phyloP scores from a whole-genome alignment of 2,797 vertebrate species.

The Sorex maritimensis region DNA sequence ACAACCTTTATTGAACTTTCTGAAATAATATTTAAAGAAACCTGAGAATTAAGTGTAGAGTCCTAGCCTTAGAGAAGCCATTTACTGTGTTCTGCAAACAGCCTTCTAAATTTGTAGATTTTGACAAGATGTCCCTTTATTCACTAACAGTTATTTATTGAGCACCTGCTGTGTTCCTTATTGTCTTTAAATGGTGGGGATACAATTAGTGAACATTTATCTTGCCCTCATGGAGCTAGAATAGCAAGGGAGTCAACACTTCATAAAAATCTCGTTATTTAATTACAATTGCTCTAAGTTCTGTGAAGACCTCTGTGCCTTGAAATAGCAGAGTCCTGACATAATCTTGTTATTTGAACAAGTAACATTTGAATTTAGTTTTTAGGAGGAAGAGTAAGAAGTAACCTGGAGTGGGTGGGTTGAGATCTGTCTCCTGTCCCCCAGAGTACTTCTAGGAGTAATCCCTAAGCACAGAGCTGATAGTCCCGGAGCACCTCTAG shows the following conservation, averaged over 20 bases:
- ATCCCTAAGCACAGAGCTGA: too few species aligned
- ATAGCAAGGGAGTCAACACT: neutral
- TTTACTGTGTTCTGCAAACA: neutral
- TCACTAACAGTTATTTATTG: neutral
- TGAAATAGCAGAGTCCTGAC: slow-evolving; percentile 12
- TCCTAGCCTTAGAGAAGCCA: slow-evolving; percentile 17
- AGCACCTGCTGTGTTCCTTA: neutral
- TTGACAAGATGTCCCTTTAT: slow-evolving; percentile 7
- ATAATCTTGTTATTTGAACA: slow-evolving; percentile 31
- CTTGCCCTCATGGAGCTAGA: neutral
- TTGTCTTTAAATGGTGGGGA: neutral
- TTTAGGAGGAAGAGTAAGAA: slow-evolving; percentile 41
- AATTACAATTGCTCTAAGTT: slow-evolving; percentile 9
- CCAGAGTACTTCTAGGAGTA: too few species aligned
- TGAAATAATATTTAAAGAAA: neutral
- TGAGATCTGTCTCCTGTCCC: too few species aligned
- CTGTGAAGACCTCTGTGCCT: neutral
- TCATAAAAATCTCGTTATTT: slow-evolving; percentile 44
- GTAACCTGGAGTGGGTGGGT: neutral
- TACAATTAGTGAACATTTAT: neutral
- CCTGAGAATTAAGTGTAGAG: neutral
- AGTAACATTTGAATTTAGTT: slow-evolving; percentile 43
- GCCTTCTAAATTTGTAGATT: slow-evolving; percentile 51
- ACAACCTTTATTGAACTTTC: slow-evolving; percentile 48
- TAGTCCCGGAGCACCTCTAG: too few species aligned